Evolutionary conservation across 2,797 vertebrate genomes (phyloP), one percentile per base, ranked within the genome.

Genomic region (Carduelis carduelis): DNA sequence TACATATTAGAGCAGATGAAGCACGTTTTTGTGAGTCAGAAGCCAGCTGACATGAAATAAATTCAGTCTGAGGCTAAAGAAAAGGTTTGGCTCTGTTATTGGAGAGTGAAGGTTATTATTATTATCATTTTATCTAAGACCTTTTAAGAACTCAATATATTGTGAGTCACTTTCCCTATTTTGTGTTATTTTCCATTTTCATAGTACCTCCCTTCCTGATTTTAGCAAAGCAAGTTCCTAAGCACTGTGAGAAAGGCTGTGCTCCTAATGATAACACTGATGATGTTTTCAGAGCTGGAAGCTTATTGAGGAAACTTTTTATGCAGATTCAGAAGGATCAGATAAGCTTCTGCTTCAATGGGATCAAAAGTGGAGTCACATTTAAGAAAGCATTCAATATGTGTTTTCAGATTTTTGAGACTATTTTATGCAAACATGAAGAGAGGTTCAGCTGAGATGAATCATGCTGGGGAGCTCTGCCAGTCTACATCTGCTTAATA

Each of bases 161-260:
- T 75, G n/a, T 95, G 90, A 97, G 90, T 97, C 89, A 95, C 49
- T 90, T 93, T 89, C 35, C 90, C 35, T 92, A 85, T 87, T 92
- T 74, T 90, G 56, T 90, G n/a, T 60, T 94, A 61, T 89, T 96
- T 93, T 93, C 60, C 63, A 66, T 70, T 95, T 95, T 92, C 30
- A 16, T 68, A 71, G 68, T 74, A 93, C 84, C 92, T 83, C 90
- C 93, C 89, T 96, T 96, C 93, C 95, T 94, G 92, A 77, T 61
- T 85, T 90, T 34, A 78, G 89, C 64, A 94, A 94, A 87, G 79
- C 41, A 80, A 85, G 60, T 95, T 94, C 78, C 81, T 79, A 77
- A 90, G 39, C 71, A 78, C 52, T 95, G 92, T 95, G 93, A 92
- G 96, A 95, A 96, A 94, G 39, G 32, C 53, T 87, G 49, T 90